phyloP scores from a whole-genome alignment of 2,797 vertebrate species.

The Thunnus albacares region DNA sequence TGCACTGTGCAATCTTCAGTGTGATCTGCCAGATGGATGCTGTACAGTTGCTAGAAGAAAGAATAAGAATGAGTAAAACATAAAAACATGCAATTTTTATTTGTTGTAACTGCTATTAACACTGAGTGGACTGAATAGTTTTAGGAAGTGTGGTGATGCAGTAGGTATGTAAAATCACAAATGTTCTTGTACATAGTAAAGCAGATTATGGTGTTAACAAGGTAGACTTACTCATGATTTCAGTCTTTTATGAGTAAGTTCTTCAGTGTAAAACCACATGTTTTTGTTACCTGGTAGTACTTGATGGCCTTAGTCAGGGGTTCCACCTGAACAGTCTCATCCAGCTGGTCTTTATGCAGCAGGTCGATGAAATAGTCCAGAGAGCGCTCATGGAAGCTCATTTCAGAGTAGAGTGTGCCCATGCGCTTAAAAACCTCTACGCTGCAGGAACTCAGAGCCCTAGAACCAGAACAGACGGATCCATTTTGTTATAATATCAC shows the following conservation, averaged over 20 bases:
- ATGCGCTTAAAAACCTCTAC: conserved; percentile 97
- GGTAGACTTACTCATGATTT: neutral
- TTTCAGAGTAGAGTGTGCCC: conserved; percentile 94
- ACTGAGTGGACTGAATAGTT: too few relatives aligned
- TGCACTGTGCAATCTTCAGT: conserved; percentile 95
- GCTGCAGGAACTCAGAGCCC: conserved; percentile 91
- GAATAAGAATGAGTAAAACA: neutral
- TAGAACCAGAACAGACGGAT: conserved; percentile 49
- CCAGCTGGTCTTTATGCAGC: conserved; percentile 96
- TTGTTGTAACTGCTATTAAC: neutral
- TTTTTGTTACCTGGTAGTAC: conserved; percentile 93
- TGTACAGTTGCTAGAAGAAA: conserved; percentile 92
- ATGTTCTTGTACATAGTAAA: neutral
- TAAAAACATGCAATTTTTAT: neutral
- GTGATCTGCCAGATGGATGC: conserved; percentile 94
- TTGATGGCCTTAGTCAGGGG: conserved; percentile 97
- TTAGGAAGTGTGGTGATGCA: too few relatives aligned
- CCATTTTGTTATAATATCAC: neutral
- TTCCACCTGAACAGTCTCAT: conserved; percentile 97
- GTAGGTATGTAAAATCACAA: too few relatives aligned
- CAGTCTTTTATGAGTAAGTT: neutral
- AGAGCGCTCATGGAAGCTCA: conserved; percentile 96
- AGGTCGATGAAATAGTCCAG: conserved; percentile 97
- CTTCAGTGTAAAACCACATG: neutral
- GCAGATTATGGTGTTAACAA: neutral